Evolutionary conservation across 2,888 invertebrate genomes (phyloP), one percentile per base, ranked within the genome.

Genomic region (Pterostichus madidus): DNA sequence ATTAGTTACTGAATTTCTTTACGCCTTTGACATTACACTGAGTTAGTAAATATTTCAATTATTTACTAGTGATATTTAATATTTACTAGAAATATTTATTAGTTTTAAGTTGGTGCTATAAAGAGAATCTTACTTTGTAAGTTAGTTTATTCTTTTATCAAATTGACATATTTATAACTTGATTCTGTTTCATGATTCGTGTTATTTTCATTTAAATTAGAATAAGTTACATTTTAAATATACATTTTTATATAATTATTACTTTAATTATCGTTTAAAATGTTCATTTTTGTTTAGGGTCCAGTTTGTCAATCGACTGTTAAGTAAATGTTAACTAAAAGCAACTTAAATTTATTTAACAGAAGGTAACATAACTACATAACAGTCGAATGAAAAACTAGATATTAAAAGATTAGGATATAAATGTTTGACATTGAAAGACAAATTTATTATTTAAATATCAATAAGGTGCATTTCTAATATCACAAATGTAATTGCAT

Each of bases 91-190:
- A 2, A 11, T 8, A 31, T 39, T 39, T 39, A 39, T 39, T 39
- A 59, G 59, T 11, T 59, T 59, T 59, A 31, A 64, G 31, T 64
- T 64, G 64, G 64, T 64, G 64, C 64, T 64, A 64, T n/a, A 35
- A 32, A 59, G 15, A 11, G 31, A 7, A 59, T 17, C 24, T 11
- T 31, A 59, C 17, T 8, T 24, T 56, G 56, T 56, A 11, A 31
- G 53, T 59, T 8, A 59, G 11, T 49, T 59, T 59, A 10, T 31
- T 59, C n/a, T 31, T 31, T 31, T 11, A 59, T 7, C 11, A 59
- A 59, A 31, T 59, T 59, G 31, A 8, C 7, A 53, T n/a, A 53
- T 15, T 15, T 39, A 39, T 39, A 39, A 3, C 5, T 39, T 39
- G 1, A 8, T 39, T 39, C 8, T 39, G 39, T 7, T 7, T 39